These are phyloP conservation scores for Hyposoter dolosus DNA, from an alignment of 2,888 invertebrate species.

Conservation along the genomic window DNA sequence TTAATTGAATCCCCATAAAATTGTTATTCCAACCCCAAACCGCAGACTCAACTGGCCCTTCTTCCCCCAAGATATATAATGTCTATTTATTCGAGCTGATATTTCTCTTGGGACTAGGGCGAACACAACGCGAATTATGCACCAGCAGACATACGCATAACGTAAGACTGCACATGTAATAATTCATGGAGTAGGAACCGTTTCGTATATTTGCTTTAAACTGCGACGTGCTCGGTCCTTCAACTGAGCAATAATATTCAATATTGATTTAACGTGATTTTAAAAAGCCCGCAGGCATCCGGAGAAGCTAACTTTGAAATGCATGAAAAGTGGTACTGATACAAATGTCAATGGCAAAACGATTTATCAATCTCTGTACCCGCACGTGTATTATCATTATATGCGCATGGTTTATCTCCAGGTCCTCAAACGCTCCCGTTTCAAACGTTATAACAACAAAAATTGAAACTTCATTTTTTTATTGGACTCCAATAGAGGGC, in stretches of 20 bases:
- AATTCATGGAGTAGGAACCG: constrained; percentile 57
- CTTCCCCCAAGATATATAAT: background rate
- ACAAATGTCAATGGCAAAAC: constrained; percentile 53
- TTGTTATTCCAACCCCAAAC: background rate
- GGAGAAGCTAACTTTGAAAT: constrained; percentile 28
- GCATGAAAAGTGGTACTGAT: constrained; percentile 11
- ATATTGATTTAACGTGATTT: constrained; percentile 77
- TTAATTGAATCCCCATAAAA: background rate
- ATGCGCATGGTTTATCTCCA: constrained; percentile 23
- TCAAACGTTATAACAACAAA: background rate
- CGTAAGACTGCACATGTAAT: constrained; percentile 30
- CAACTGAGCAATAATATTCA: constrained; percentile 75
- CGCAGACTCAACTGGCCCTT: background rate
- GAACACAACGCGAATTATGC: background rate
- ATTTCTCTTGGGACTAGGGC: background rate
- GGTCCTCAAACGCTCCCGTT: background rate
- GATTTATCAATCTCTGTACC: constrained; percentile 63
- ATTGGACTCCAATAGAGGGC: background rate
- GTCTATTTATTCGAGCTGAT: constrained; percentile 7
- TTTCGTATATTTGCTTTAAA: constrained; percentile 74
- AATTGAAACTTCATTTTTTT: background rate
- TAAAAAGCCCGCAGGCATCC: constrained; percentile 64
- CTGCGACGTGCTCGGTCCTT: constrained; percentile 60
- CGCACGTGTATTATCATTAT: background rate
- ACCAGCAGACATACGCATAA: background rate